Evolutionary conservation across 2,113 vertebrate species (phyloP).

Genomic region (Spilogale gracilis): DNA sequence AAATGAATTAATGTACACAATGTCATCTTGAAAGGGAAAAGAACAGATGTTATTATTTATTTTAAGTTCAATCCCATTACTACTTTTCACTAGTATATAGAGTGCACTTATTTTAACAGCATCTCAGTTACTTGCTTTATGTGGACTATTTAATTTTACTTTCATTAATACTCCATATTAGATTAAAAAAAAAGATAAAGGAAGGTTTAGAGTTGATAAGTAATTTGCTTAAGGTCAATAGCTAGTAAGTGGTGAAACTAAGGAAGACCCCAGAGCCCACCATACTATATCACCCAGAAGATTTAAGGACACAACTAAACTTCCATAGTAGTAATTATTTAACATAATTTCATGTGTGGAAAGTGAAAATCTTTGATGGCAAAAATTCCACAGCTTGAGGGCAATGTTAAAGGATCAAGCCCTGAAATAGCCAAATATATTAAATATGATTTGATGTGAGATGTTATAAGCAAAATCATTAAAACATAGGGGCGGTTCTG

Average conservation of each 20-base stretch:
- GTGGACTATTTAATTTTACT: slow-evolving; percentile 56
- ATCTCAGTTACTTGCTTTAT: not conserved
- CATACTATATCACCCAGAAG: not conserved
- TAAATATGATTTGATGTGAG: not conserved
- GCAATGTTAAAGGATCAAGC: not conserved
- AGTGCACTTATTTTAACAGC: not conserved
- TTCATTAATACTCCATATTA: slow-evolving; percentile 46
- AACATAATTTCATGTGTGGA: not conserved
- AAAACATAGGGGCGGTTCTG: not conserved
- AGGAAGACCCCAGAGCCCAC: not conserved
- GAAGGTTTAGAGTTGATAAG: not conserved
- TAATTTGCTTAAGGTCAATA: slow-evolving; percentile 23
- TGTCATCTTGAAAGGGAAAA: not conserved
- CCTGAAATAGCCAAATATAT: not conserved
- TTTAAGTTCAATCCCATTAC: not conserved
- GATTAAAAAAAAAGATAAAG: not conserved
- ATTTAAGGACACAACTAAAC: not conserved
- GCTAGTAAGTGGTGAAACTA: not conserved
- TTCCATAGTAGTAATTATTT: not conserved
- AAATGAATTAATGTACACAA: not conserved
- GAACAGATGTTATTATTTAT: not conserved
- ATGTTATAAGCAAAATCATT: not conserved
- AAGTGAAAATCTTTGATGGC: not conserved
- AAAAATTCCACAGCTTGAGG: not conserved
- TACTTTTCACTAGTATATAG: not conserved